Evolutionary conservation across 35 echinoderm and acorn worm genomes (phyloP).

Genomic region (Heliocidaris tuberculata): DNA sequence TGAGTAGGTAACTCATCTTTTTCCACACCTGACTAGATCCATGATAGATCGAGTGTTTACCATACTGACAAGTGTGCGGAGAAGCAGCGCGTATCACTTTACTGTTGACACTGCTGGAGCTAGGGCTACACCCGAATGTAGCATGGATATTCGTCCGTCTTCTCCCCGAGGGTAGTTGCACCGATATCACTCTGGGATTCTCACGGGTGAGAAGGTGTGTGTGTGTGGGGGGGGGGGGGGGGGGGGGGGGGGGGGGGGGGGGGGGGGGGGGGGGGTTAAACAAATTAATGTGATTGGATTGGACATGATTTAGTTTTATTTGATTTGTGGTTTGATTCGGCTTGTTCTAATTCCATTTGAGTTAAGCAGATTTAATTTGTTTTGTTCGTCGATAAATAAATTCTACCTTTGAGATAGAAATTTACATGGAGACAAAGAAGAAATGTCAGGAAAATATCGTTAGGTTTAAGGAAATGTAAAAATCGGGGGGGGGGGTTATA

Average conservation of each 20-base stretch:
- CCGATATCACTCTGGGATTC: neutral
- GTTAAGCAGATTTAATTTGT: no score
- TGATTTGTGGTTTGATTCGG: neutral
- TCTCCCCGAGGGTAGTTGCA: neutral
- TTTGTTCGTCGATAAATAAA: no score
- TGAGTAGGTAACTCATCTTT: slow-evolving; percentile 1
- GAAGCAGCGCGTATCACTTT: neutral
- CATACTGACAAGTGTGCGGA: neutral
- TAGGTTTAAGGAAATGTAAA: no score
- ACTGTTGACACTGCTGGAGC: neutral
- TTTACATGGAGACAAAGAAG: no score
- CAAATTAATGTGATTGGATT: neutral
- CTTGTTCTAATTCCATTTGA: neutral
- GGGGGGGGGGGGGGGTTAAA: no score
- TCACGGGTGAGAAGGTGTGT: no score
- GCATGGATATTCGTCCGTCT: neutral
- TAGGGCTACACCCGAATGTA: neutral
- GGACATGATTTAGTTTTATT: neutral
- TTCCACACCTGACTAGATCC: neutral
- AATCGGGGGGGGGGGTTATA: no score
- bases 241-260: no score
- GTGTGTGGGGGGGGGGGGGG: no score
- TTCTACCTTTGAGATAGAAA: no score
- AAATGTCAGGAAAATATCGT: no score
- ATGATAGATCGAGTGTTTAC: neutral